Conservation (phyloP, 2,888 invertebrate genomes). For the Abrostola tripartita region DNA sequence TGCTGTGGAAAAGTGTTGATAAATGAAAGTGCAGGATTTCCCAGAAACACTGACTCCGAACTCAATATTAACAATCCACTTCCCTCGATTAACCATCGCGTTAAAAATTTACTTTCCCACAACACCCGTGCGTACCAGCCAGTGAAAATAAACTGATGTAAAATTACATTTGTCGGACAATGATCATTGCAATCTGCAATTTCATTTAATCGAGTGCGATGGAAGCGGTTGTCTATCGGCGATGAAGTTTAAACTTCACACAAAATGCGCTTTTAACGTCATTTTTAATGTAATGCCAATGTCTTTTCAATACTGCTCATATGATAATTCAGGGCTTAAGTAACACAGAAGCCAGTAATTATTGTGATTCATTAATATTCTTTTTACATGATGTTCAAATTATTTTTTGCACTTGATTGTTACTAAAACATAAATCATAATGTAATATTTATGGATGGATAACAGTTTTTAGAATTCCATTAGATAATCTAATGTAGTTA, state of each 20-base stretch:
- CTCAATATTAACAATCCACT: slow-evolving; percentile 31
- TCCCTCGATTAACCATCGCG: slow-evolving; percentile 40
- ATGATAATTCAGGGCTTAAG: neutral
- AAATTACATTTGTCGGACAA: slow-evolving; percentile 47
- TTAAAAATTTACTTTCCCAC: slow-evolving; percentile 48
- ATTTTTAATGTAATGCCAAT: slow-evolving; percentile 4
- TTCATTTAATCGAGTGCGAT: slow-evolving; percentile 59
- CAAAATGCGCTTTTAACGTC: slow-evolving; percentile 29
- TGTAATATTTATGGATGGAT: too few relatives aligned
- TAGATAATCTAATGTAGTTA: too few relatives aligned
- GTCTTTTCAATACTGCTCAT: neutral
- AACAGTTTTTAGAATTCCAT: too few relatives aligned
- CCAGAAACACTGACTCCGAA: slow-evolving; percentile 21
- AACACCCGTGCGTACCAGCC: slow-evolving; percentile 21
- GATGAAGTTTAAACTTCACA: slow-evolving; percentile 62
- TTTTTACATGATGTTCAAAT: too few relatives aligned
- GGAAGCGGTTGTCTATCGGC: slow-evolving; percentile 58
- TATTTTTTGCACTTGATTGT: neutral
- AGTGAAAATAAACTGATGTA: slow-evolving; percentile 30
- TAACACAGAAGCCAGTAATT: neutral
- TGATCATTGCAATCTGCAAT: slow-evolving; percentile 55
- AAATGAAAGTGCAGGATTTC: slow-evolving; percentile 27
- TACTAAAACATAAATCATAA: neutral
- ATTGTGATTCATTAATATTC: too few relatives aligned
- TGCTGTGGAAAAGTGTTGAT: slow-evolving; percentile 20